phyloP scores from a whole-genome alignment of 2,113 vertebrate genomes.

The Petrocephalus zakoni region DNA sequence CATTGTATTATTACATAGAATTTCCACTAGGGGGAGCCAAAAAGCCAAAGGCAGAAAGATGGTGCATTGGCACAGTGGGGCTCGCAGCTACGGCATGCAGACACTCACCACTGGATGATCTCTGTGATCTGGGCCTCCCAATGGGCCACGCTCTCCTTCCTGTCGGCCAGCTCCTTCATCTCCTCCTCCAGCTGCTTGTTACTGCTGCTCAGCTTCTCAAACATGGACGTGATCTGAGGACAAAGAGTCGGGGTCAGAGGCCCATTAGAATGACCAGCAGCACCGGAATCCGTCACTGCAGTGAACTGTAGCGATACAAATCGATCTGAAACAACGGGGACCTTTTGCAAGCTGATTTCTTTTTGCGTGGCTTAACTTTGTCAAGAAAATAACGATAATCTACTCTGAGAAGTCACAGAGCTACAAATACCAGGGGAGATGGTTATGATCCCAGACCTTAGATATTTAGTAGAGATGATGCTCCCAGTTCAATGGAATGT shows the following conservation, averaged over 20 bases:
- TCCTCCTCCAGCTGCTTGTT: constrained; percentile 88
- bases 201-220: constrained; percentile 74
- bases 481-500: not conserved
- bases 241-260: not conserved
- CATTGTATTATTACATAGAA: not conserved
- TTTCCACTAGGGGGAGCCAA: not conserved
- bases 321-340: not conserved
- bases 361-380: not conserved
- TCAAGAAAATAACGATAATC: not conserved
- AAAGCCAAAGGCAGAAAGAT: not conserved
- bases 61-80: not conserved
- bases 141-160: constrained; percentile 93
- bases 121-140: constrained; percentile 99
- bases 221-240: constrained; percentile 71
- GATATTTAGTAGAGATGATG: not conserved
- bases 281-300: not conserved
- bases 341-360: not conserved
- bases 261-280: not conserved
- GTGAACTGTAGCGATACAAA: not conserved
- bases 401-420: not conserved
- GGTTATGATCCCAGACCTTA: not conserved
- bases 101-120: constrained; percentile 95
- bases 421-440: not conserved
- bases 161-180: constrained; percentile 86
- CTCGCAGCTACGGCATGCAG: not conserved